Evolutionary conservation across 2,113 vertebrate genomes (phyloP).

Genomic region (Peucedramus taeniatus): DNA sequence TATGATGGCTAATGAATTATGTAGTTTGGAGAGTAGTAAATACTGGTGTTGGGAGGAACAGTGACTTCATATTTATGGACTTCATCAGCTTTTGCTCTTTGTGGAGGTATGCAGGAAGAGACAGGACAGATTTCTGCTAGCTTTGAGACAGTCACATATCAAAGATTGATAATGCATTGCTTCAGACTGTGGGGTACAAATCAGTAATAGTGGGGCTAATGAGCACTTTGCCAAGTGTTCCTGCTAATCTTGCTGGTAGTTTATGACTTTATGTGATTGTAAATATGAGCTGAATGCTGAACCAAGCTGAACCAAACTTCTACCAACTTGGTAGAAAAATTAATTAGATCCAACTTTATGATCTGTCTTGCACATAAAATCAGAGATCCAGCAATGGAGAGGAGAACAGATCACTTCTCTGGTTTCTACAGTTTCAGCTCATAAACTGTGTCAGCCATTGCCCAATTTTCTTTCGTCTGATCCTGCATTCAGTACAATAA

Average conservation of each 20-base stretch:
- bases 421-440: not conserved
- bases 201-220: not conserved
- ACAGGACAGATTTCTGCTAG: not conserved
- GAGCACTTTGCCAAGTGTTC: not conserved
- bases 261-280: not conserved
- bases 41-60: not conserved
- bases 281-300: not conserved
- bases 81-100: not conserved
- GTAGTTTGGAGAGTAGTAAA: not conserved
- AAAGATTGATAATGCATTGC: not conserved
- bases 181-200: not conserved
- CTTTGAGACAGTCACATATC: rapidly evolving
- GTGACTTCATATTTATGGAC: not conserved
- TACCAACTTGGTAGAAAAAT: not conserved
- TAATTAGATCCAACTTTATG: not conserved
- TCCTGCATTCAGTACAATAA: not conserved
- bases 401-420: not conserved
- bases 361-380: not conserved
- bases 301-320: not conserved
- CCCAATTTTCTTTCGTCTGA: not conserved
- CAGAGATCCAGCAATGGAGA: not conserved
- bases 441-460: not conserved
- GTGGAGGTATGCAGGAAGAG: not conserved
- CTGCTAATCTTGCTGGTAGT: not conserved
- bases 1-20: not conserved